Conservation (phyloP, 2,888 invertebrate species). For the Eilema caniola region DNA sequence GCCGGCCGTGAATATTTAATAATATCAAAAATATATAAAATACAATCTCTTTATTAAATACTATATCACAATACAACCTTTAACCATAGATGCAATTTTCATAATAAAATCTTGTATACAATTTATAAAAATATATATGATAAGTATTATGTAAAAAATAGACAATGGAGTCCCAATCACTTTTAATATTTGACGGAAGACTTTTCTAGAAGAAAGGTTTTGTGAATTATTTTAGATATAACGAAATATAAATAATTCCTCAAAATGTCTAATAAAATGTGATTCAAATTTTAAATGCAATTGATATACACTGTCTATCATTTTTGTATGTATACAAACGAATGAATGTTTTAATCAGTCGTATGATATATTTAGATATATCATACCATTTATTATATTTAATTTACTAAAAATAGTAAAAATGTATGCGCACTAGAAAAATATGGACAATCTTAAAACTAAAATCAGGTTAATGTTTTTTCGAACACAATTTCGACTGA, state of each 20-base stretch:
- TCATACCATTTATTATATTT: neutral
- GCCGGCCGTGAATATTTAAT: no score
- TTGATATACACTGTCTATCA: neutral
- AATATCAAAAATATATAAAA: neutral
- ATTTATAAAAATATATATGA: no score
- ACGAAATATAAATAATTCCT: neutral
- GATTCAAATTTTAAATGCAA: neutral
- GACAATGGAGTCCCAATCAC: no score
- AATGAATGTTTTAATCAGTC: neutral
- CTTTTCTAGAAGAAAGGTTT: no score
- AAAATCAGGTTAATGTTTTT: neutral
- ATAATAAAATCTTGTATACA: no score
- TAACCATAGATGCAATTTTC: no score
- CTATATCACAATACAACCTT: no score
- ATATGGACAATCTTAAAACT: neutral
- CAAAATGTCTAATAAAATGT: neutral
- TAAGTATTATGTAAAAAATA: no score
- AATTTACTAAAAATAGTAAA: neutral
- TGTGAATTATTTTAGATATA: neutral
- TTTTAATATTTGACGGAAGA: no score
- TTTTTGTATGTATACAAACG: no score
- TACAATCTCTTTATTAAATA: no score
- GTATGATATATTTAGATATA: neutral
- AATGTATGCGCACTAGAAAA: neutral
- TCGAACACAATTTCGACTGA: neutral